A percentile compares a stretch with the other conserved stretches of the same genome.
phyloP scores from a whole-genome alignment of 2,888 invertebrate species.

The Drosophila maculinotata region DNA sequence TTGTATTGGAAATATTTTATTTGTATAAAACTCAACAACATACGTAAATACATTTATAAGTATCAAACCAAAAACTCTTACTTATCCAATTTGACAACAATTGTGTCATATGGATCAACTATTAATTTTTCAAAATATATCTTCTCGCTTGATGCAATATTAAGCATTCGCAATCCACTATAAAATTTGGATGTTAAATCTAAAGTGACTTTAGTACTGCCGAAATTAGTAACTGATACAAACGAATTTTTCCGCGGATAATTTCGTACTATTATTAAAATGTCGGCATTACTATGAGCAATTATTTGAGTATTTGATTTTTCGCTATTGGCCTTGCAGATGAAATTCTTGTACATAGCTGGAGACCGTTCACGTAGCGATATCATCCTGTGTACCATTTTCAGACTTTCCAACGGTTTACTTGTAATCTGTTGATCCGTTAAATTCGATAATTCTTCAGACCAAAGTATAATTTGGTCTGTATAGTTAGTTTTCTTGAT shows the following conservation, averaged over 20 bases:
- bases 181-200: constrained; percentile 92
- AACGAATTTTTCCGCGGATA: constrained; percentile 92
- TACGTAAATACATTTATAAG: background rate
- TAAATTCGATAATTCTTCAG: constrained; percentile 84
- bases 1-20: constrained; percentile 1
- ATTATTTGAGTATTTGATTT: constrained; percentile 89
- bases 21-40: constrained; percentile 30
- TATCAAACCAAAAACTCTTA: constrained; percentile 14
- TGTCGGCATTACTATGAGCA: constrained; percentile 88
- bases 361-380: constrained; percentile 88
- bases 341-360: constrained; percentile 90
- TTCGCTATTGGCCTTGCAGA: constrained; percentile 88
- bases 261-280: constrained; percentile 91
- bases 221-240: constrained; percentile 91
- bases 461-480: constrained; percentile 89
- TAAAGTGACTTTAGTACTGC: constrained; percentile 87
- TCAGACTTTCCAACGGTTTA: constrained; percentile 88
- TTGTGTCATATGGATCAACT: constrained; percentile 87
- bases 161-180: constrained; percentile 86
- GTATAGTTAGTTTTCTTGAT: constrained; percentile 87
- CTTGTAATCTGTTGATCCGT: constrained; percentile 85
- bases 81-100: constrained; percentile 88
- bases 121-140: constrained; percentile 85
- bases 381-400: constrained; percentile 87
- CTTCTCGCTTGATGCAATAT: constrained; percentile 60